Evolutionary conservation across 2,113 vertebrate genomes (phyloP).

Genomic region (Upupa epops): DNA sequence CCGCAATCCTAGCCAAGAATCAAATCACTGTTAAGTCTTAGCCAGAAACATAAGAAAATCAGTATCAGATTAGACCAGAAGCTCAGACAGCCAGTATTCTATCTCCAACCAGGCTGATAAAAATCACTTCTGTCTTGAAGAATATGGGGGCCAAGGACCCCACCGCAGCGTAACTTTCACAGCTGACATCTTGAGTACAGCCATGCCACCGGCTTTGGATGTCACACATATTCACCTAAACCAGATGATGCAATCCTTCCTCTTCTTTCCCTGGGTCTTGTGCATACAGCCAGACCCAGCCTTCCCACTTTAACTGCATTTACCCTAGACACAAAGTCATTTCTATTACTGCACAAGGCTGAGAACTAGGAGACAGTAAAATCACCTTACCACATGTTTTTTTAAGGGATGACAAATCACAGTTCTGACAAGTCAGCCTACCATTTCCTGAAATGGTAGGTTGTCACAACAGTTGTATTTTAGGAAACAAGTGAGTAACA

Average conservation of each 20-base stretch:
- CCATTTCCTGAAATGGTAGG: background rate
- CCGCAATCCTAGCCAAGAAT: background rate
- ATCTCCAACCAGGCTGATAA: background rate
- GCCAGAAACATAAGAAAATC: background rate
- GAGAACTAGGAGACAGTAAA: background rate
- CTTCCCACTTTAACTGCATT: background rate
- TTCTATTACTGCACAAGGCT: background rate
- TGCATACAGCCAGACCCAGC: background rate
- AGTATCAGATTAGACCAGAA: background rate
- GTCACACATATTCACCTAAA: background rate
- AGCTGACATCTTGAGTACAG: background rate
- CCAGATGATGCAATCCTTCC: background rate
- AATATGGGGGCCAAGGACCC: rapidly evolving
- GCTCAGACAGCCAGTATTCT: background rate
- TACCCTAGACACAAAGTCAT: background rate
- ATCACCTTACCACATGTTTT: background rate
- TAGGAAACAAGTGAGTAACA: background rate
- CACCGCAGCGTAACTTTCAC: background rate
- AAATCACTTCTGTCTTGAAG: background rate
- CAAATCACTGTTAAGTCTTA: background rate
- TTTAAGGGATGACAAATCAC: background rate
- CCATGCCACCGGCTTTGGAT: background rate
- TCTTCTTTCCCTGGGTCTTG: background rate
- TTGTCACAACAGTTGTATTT: background rate
- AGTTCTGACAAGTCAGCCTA: background rate